Evolutionary conservation across 2,113 vertebrate genomes (phyloP).

Genomic region (Muntiacus reevesi): DNA sequence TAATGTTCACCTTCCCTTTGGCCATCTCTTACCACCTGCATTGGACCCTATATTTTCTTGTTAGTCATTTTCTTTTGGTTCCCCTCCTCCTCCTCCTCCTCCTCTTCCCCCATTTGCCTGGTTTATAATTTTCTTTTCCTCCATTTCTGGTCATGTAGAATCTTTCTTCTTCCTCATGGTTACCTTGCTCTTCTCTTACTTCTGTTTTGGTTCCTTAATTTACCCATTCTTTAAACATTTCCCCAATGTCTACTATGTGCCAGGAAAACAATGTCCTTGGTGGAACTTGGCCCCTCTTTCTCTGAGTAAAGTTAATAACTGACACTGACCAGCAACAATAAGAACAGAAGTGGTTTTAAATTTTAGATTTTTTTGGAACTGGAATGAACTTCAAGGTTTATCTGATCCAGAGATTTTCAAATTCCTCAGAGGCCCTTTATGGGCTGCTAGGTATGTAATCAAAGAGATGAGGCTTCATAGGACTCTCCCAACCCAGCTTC

Average conservation of each 20-base stretch:
- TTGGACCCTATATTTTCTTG: not conserved
- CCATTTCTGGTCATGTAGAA: not conserved
- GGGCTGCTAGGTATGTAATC: not conserved
- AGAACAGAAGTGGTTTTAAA: not conserved
- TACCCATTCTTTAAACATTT: not conserved
- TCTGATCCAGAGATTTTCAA: not conserved
- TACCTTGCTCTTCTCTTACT: not conserved
- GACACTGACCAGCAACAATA: not conserved
- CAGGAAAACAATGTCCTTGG: not conserved
- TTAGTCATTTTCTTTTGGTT: not conserved
- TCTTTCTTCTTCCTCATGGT: not conserved
- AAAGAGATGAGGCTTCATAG: not conserved
- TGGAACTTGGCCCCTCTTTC: not conserved
- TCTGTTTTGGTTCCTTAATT: not conserved
- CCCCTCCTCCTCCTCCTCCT: not conserved
- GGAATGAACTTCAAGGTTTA: not conserved
- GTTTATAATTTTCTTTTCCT: not conserved
- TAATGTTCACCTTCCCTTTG: not conserved
- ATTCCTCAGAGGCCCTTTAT: not conserved
- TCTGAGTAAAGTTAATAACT: not conserved
- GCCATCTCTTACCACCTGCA: not conserved
- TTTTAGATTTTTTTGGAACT: slow-evolving; percentile 1
- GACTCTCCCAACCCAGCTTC: not conserved
- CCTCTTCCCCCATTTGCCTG: not conserved
- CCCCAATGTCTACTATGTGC: not conserved